These are phyloP conservation scores for Artibeus jamaicensis DNA, from an alignment of 2,797 vertebrate species.

Conservation along the genomic window DNA sequence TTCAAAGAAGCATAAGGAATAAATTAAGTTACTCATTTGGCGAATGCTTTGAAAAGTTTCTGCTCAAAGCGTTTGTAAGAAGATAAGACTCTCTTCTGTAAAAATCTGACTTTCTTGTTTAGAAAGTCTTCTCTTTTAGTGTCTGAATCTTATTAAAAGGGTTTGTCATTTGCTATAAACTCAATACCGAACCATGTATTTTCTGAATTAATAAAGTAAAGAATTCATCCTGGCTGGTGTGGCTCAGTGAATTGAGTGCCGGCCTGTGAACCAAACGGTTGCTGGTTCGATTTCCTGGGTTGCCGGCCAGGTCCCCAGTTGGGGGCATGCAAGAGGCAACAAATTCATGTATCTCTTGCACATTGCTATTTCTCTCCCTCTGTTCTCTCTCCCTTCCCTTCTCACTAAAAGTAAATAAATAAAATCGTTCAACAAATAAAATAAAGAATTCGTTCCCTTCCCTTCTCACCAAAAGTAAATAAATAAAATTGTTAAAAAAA, in stretches of 20 bases:
- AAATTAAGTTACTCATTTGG: constrained; percentile 34
- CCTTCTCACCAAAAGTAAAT: no score
- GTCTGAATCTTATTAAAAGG: background rate
- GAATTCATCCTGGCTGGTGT: background rate
- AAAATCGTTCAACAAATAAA: background rate
- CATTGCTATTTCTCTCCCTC: no score
- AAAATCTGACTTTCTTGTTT: constrained; percentile 36
- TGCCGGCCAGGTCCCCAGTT: no score
- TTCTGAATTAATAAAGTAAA: background rate
- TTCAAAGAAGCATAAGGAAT: background rate
- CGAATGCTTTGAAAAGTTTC: constrained; percentile 27
- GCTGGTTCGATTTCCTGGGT: no score
- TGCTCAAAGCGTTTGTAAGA: background rate
- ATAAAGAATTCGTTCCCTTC: background rate
- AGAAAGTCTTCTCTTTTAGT: background rate
- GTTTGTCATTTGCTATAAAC: background rate
- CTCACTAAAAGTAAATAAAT: no score
- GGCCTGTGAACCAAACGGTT: no score
- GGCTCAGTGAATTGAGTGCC: no score
- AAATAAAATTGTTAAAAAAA: background rate
- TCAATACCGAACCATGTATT: background rate
- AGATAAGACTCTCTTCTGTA: background rate
- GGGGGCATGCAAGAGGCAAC: no score
- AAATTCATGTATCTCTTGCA: no score
- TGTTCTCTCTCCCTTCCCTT: no score